Base-by-base conservation (phyloP, 1,140 invertebrate genomes). In the Armadillidium nasatum region DNA sequence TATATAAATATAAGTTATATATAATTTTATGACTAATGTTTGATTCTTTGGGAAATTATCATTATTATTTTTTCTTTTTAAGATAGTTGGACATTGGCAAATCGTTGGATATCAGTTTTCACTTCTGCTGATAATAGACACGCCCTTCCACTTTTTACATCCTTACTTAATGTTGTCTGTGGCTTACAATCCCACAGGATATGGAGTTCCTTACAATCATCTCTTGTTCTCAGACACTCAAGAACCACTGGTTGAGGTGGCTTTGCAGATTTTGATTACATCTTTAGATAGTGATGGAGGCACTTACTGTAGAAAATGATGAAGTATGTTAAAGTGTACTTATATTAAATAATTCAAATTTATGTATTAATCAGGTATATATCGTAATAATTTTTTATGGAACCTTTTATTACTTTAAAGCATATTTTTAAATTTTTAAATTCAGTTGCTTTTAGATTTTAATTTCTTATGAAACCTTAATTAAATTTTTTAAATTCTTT, bases 151-250 rank as follows among this genome's bases (percentile, higher is more conserved):
- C 89, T 99, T 84, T 99, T 99, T 84, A 99, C 98, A 0, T 99
- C 97, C 0, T 87, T 99, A 0, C 85, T 99, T 76, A 99, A 99
- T 86, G 93, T 95, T 2, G 93, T 99, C 19, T 98, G 95, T 85
- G 92, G 95, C n/a, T 0, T 99, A 99, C 85, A 95, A 99, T 87
- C 97, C 97, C 0, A 94, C 97, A 43, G 97, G 97, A 6, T 90
- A 96, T 79, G 97, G 96, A 4, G 88, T 99, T 60, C 98, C 98
- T 0, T 99, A 99, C 86, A 99, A 99, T 87, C 96, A 99, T 85
- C 87, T 99, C 43, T 85, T 99, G 75, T 98, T 99, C 82, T 90
- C 89, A n/a, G 97, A 99, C 85, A 92, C 92, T 0, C 86, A 95
- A 71, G 98, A 99, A 85, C 94, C 95, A 0, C 85, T 99, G 1